Base-by-base conservation (phyloP, 2,888 invertebrate species). In the Amphipoea oculea region DNA sequence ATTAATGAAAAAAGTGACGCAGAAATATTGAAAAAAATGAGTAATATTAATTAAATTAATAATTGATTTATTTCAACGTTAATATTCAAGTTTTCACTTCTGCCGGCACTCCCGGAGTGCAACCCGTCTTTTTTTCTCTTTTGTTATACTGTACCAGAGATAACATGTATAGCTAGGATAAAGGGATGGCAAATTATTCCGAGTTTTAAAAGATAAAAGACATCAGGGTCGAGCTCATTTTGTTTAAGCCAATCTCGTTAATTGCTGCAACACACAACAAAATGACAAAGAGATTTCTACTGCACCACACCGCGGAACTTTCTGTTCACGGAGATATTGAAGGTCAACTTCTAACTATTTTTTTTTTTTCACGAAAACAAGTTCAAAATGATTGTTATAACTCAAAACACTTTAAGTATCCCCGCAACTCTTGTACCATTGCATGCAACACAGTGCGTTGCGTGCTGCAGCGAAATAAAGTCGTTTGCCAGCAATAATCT, bases 171-270 rank as follows among this genome's bases (percentile, higher is more conserved):
- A 63, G 70, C 69, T 40, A 73, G 36, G 66, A 54, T 81, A 75
- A 85, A 73, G 48, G 57, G 45, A 73, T 60, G n/a, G 23, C 48
- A 85, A 85, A 77, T 77, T 85, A 74, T 62, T 12, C 20, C 7
- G n/a, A 78, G 62, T 78, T 85, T 57, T 40, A 74, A 67, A 78
- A 75, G 74, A 75, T 85, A 82, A 78, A 78, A 75, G 62, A 51
- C 57, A 75, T 72, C 73, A 69, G 66, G 54, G 42, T 73, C 65
- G 17, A 14, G 66, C 62, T 70, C 29, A n/a, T 60, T 73, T 68
- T 69, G 65, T 83, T 72, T 54, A 54, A 54, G 54, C 51, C 48
- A 76, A 67, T 73, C 76, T 66, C 57, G 23, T 76, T 76, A 71
- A 81, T 81, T 73, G 62, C 57, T 67, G 60, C 69, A 77, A 45